These are phyloP conservation scores for Sebastolobus altivelis DNA, from an alignment of 2,797 vertebrate genomes.

Conservation along the genomic window DNA sequence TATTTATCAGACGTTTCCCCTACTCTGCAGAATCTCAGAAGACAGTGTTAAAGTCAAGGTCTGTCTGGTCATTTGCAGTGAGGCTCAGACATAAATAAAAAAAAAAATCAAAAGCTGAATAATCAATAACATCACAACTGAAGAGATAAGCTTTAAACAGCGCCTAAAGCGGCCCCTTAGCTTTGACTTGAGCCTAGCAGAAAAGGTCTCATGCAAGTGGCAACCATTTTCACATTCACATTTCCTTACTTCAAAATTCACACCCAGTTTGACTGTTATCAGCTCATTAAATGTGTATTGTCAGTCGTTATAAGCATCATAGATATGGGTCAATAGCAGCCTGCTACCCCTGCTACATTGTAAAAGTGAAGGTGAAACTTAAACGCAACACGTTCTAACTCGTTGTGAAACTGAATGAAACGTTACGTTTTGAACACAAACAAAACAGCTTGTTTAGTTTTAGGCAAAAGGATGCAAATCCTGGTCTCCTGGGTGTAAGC, in stretches of 20 bases:
- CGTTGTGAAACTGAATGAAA: no score
- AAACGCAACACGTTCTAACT: no score
- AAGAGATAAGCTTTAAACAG: slow-evolving; percentile 22
- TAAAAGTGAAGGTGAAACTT: no score
- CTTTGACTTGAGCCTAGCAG: neutral
- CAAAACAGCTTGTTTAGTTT: no score
- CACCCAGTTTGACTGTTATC: no score
- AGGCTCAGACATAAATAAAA: slow-evolving; percentile 11
- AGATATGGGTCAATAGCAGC: no score
- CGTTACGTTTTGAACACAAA: no score
- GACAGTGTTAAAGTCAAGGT: slow-evolving; percentile 41
- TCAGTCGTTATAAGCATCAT: no score
- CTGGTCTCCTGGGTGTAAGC: no score
- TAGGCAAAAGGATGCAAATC: no score
- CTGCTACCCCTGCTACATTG: no score
- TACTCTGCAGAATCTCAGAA: slow-evolving; percentile 34
- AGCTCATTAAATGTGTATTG: no score
- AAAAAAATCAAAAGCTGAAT: slow-evolving; percentile 35
- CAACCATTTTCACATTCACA: neutral
- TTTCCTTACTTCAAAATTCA: neutral
- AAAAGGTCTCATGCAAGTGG: neutral
- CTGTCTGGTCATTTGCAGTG: slow-evolving; percentile 1
- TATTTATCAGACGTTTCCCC: slow-evolving; percentile 29
- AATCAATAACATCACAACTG: slow-evolving; percentile 37
- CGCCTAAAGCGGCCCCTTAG: neutral